Evolutionary conservation across 2,113 vertebrate genomes (phyloP).

Genomic region (Sturnus vulgaris): DNA sequence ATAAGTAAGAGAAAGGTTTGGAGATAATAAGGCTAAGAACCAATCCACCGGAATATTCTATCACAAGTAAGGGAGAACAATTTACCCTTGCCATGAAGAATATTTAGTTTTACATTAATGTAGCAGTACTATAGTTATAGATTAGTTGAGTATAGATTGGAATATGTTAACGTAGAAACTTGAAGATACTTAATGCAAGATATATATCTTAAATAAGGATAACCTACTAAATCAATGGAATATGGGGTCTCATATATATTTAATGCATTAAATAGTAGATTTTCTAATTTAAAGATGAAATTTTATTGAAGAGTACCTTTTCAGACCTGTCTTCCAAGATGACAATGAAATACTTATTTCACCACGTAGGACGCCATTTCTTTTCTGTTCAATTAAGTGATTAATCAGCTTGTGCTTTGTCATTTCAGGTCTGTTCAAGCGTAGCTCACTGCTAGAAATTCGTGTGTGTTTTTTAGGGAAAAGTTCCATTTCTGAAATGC

Average conservation of each 20-base stretch:
- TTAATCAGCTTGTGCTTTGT: neutral
- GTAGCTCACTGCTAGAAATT: neutral
- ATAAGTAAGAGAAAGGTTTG: neutral
- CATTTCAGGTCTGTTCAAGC: neutral
- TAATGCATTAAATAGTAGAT: neutral
- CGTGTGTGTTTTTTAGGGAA: neutral
- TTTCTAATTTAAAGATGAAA: neutral
- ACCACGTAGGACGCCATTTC: rapidly evolving
- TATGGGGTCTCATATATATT: neutral
- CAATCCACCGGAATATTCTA: neutral
- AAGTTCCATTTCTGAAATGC: neutral
- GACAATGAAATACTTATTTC: neutral
- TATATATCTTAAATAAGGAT: neutral
- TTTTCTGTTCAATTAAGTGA: neutral
- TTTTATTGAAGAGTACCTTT: neutral
- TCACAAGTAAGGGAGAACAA: neutral
- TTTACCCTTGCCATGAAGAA: neutral
- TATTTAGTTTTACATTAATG: neutral
- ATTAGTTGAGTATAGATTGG: neutral
- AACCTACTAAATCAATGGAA: neutral
- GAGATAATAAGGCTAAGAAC: neutral
- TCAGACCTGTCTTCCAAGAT: neutral
- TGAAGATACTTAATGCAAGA: neutral
- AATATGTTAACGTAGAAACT: neutral
- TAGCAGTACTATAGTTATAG: neutral